Percentiles rank a stretch among this genome's conserved stretches.
These are phyloP conservation scores for Synodontis membranacea DNA, from an alignment of 2,113 vertebrate species.

Conservation along the genomic window DNA sequence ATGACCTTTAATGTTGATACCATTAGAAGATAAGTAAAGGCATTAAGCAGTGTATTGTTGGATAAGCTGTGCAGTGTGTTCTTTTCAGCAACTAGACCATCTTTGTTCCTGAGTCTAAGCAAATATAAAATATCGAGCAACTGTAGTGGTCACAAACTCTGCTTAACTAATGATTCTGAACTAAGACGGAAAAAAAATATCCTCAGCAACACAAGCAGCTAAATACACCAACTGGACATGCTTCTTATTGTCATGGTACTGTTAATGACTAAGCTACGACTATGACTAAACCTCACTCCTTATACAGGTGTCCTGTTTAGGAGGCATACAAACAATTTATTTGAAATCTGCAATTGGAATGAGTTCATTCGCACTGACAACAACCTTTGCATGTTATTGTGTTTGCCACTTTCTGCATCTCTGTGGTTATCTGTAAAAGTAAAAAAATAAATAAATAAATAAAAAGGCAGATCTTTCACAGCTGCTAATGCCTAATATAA, in stretches of 20 bases:
- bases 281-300: not conserved
- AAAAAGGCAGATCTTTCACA: not conserved
- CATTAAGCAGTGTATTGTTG: not conserved
- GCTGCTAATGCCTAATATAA: not conserved
- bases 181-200: not conserved
- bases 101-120: not conserved
- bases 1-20: not conserved
- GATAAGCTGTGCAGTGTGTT: not conserved
- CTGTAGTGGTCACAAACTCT: not conserved
- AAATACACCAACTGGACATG: not conserved
- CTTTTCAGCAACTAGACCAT: not conserved
- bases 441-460: not conserved
- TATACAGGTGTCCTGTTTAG: not conserved
- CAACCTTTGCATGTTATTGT: not conserved
- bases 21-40: not conserved
- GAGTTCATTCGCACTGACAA: not conserved
- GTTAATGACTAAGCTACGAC: too few relatives aligned
- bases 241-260: not conserved
- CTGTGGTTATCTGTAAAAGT: not conserved
- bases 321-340: not conserved
- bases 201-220: not conserved
- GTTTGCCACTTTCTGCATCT: not conserved
- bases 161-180: not conserved
- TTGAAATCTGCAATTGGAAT: not conserved
- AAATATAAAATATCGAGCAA: not conserved